A percentile compares a stretch with the other conserved stretches of the same genome.
These are phyloP conservation scores for Cyanistes caeruleus DNA, from an alignment of 2,113 vertebrate species.

Conservation along the genomic window DNA sequence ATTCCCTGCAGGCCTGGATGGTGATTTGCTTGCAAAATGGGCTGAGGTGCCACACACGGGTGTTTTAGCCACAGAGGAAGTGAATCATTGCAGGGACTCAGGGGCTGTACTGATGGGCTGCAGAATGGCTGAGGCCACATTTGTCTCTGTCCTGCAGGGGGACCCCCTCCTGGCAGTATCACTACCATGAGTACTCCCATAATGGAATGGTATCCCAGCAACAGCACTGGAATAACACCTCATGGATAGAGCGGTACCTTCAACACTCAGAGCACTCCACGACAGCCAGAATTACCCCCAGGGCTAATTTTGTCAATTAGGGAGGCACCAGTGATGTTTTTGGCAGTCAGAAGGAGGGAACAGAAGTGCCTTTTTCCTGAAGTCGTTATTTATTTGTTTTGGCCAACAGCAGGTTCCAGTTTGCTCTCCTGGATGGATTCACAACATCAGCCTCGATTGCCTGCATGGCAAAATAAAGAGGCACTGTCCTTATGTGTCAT, in stretches of 20 bases:
- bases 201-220: conserved; percentile 13
- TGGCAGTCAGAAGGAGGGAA: not conserved
- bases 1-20: not conserved
- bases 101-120: not conserved
- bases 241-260: not conserved
- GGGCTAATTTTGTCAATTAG: not conserved
- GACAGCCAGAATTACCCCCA: not conserved
- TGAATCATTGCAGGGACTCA: not conserved
- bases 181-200: not conserved
- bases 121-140: fast-evolving
- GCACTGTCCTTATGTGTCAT: not conserved
- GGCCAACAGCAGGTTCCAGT: not conserved
- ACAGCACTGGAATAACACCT: not conserved
- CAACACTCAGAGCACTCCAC: not conserved
- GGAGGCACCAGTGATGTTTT: not conserved
- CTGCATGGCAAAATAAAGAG: not conserved
- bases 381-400: not conserved
- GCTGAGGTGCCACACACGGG: not conserved
- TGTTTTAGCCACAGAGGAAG: not conserved
- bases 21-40: not conserved
- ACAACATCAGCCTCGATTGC: not conserved
- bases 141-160: not conserved
- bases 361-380: not conserved
- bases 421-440: not conserved
- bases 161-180: not conserved